Percentiles rank a stretch among this genome's conserved stretches.
Conservation (phyloP, 2,113 vertebrate genomes). For the Brachyhypopomus occidentalis region DNA sequence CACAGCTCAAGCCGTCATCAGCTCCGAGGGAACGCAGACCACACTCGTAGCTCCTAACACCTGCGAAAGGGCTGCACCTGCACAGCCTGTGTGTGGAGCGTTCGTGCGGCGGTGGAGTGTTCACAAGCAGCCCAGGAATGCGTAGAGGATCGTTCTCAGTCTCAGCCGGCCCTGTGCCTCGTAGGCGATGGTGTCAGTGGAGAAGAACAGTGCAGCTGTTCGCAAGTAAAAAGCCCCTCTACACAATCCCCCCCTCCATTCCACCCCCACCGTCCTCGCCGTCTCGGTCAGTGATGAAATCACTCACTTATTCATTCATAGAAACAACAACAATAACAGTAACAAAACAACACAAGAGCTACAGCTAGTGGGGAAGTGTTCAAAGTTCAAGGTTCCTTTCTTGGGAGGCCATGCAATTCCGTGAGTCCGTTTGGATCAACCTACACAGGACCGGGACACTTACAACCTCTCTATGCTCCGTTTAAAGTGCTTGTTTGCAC, state of each 20-base stretch:
- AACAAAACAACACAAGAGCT: neutral
- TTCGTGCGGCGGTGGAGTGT: neutral
- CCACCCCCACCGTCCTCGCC: neutral
- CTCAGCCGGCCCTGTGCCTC: neutral
- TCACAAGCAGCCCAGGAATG: constrained; percentile 38
- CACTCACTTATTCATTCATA: neutral
- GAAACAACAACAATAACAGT: no score
- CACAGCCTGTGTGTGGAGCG: neutral
- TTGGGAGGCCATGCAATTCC: neutral
- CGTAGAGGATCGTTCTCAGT: neutral
- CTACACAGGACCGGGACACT: neutral
- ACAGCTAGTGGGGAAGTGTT: neutral
- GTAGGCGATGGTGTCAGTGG: neutral
- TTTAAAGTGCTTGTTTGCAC: constrained; percentile 1
- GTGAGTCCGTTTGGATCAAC: neutral
- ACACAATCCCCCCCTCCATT: neutral
- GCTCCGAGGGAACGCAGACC: neutral
- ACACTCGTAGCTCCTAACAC: neutral
- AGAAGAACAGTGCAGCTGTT: constrained; percentile 22
- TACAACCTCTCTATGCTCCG: neutral
- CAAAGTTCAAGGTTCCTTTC: no score
- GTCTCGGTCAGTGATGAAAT: neutral
- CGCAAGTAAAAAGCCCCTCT: neutral
- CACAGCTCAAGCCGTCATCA: neutral
- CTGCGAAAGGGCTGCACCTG: neutral